Conservation (phyloP, 2,888 invertebrate genomes). For the Plutella xylostella region DNA sequence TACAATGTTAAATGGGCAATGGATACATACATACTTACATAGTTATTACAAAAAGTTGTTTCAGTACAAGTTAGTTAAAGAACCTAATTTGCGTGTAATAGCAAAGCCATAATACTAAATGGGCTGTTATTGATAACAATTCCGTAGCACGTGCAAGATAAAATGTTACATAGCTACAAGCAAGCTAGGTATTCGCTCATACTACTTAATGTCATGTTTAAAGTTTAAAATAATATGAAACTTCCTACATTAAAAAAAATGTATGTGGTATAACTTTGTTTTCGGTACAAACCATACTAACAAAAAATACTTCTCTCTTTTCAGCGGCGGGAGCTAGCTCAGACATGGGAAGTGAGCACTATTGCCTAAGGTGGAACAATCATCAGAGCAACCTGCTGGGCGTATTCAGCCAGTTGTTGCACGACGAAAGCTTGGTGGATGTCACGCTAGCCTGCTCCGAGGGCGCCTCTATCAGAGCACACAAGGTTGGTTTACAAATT, state of each 20-base stretch:
- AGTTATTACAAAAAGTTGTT: too few relatives aligned
- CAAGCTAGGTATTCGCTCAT: too few relatives aligned
- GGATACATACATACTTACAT: too few relatives aligned
- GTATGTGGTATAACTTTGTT: too few relatives aligned
- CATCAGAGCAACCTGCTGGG: constrained; percentile 98
- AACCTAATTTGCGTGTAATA: constrained; percentile 25
- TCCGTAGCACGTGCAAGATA: not conserved
- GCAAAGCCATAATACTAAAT: not conserved
- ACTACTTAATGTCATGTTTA: too few relatives aligned
- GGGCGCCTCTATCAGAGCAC: constrained; percentile 94
- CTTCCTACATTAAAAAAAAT: too few relatives aligned
- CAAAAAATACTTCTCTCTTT: too few relatives aligned
- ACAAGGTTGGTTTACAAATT: constrained; percentile 71
- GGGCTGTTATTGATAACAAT: not conserved
- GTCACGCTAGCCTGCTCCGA: constrained; percentile 96
- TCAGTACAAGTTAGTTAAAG: too few relatives aligned
- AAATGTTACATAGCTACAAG: too few relatives aligned
- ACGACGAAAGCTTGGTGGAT: constrained; percentile 96
- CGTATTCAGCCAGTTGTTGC: constrained; percentile 95
- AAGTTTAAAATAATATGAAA: too few relatives aligned
- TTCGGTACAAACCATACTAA: not conserved
- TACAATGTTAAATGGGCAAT: too few relatives aligned
- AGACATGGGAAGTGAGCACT: constrained; percentile 99
- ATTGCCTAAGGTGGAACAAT: constrained; percentile 99
- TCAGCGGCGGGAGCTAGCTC: constrained; percentile 86